Conservation (phyloP, 2,888 invertebrate genomes). For the Lasioglossum pauxillum region DNA sequence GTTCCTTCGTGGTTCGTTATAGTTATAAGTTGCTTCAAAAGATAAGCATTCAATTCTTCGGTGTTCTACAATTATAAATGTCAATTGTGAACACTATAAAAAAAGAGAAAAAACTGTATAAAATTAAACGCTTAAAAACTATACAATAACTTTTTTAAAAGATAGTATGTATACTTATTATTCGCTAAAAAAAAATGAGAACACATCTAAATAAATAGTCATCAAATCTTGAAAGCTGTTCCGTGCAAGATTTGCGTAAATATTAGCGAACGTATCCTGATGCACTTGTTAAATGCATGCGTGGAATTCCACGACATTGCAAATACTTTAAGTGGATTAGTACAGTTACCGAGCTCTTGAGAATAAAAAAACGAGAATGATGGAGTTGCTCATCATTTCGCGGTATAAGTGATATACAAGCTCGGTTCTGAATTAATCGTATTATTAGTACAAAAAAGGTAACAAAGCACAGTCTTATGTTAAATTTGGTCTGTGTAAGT, state of each 20-base stretch:
- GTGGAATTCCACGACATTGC: conserved; percentile 7
- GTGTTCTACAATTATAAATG: background rate
- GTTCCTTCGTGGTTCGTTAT: background rate
- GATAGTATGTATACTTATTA: conserved; percentile 30
- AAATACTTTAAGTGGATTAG: conserved; percentile 24
- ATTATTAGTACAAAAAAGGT: conserved; percentile 46
- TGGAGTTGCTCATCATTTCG: conserved; percentile 1
- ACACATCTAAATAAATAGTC: conserved; percentile 24
- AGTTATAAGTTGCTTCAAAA: background rate
- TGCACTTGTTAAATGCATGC: conserved; percentile 20
- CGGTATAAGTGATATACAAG: conserved; percentile 20
- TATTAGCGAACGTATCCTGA: background rate
- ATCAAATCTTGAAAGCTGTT: background rate
- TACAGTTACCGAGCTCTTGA: conserved; percentile 29
- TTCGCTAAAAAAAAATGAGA: conserved; percentile 18
- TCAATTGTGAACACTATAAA: conserved; percentile 2
- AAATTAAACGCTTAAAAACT: conserved; percentile 19
- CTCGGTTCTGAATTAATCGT: conserved; percentile 32
- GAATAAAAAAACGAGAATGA: conserved; percentile 11
- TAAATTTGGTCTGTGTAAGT: conserved; percentile 71
- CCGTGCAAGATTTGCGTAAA: conserved; percentile 9
- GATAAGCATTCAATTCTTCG: background rate
- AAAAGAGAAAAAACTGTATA: conserved; percentile 1
- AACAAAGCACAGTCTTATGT: conserved; percentile 59
- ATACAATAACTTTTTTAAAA: conserved; percentile 33